Percentiles rank a stretch among this genome's conserved stretches.
Evolutionary conservation across 30 jellyfish, hydroid and myxozoan species (phyloP).

Genomic region (Rhopilema esculentum): DNA sequence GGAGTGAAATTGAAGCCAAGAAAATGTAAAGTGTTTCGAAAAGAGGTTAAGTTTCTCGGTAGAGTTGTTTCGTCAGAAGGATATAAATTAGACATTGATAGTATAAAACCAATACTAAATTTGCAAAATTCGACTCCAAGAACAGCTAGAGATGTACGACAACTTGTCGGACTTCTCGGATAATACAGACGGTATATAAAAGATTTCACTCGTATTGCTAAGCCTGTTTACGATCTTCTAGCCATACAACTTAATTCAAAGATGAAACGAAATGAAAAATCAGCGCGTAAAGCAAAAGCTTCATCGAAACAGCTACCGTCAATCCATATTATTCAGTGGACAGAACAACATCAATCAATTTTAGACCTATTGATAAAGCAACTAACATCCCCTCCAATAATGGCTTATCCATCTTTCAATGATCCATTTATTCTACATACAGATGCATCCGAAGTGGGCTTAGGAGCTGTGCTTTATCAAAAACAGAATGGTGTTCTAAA

Average conservation of each 20-base stretch:
- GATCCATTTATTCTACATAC: conserved; percentile 37
- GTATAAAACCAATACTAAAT: conserved; percentile 24
- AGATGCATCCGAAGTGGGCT: conserved; percentile 54
- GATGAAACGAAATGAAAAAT: no score
- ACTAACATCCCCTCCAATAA: conserved; percentile 32
- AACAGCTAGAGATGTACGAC: conserved; percentile 61
- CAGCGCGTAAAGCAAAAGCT: no score
- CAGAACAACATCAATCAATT: neutral
- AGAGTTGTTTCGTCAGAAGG: conserved; percentile 27
- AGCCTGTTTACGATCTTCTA: conserved; percentile 48
- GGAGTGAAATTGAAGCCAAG: conserved; percentile 68
- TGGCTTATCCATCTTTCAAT: conserved; percentile 55
- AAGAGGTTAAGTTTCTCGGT: conserved; percentile 53
- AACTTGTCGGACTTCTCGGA: conserved; percentile 25
- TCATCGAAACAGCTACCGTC: conserved; percentile 27
- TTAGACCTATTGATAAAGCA: neutral
- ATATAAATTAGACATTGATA: conserved; percentile 34
- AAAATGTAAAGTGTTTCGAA: conserved; percentile 54
- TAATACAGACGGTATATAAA: conserved; percentile 46
- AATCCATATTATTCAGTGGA: neutral
- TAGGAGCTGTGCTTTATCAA: conserved; percentile 64
- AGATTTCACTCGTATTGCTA: conserved; percentile 40
- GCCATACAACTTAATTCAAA: no score
- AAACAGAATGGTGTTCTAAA: neutral
- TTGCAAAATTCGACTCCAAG: conserved; percentile 28